phyloP scores from a whole-genome alignment of 1,140 invertebrate species.

The Hyphantria cunea region DNA sequence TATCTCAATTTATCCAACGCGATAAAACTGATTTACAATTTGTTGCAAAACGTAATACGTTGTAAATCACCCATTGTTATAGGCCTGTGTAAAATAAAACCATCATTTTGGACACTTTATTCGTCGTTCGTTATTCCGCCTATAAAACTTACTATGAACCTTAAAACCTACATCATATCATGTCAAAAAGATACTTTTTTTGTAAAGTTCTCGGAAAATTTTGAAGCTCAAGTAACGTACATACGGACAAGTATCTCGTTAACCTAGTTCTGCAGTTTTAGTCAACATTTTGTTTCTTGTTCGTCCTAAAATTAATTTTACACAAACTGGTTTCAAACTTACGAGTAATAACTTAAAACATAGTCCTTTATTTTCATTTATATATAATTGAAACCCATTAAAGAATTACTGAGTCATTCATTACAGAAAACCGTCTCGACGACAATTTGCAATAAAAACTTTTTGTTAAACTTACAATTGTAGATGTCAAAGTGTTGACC shows the following conservation, averaged over 20 bases:
- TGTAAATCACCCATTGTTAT: slow-evolving; percentile 24
- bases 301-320: no score
- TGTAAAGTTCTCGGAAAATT: no score
- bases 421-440: neutral
- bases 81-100: slow-evolving; percentile 8
- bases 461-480: slow-evolving; percentile 15
- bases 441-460: slow-evolving; percentile 23
- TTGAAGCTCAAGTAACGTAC: no score
- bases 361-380: neutral
- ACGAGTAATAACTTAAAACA: slow-evolving; percentile 6
- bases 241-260: no score
- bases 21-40: slow-evolving; percentile 19
- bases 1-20: slow-evolving; percentile 5
- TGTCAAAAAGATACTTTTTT: no score
- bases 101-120: neutral
- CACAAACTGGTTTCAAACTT: no score
- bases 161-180: no score
- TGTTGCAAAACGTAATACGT: slow-evolving; percentile 5
- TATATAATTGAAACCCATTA: slow-evolving; percentile 1
- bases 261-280: no score
- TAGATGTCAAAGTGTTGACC: slow-evolving; percentile 22
- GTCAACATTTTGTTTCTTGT: no score
- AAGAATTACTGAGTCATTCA: slow-evolving; percentile 12
- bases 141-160: no score
- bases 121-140: no score